These are phyloP conservation scores for Arctocebus calabarensis DNA, from an alignment of 2,797 vertebrate species.

Conservation along the genomic window DNA sequence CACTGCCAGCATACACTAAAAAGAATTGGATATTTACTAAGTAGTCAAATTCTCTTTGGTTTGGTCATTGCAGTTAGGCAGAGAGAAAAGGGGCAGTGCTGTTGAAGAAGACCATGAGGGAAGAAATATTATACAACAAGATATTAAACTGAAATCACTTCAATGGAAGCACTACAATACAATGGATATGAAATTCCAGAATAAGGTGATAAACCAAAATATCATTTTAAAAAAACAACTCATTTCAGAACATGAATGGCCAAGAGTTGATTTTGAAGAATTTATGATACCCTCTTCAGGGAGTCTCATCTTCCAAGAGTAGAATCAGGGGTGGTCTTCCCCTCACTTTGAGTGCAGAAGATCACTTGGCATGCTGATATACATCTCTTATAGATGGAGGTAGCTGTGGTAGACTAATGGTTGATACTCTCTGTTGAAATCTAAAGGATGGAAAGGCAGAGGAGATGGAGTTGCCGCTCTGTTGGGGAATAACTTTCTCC, in stretches of 20 bases:
- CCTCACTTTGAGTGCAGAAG: background rate
- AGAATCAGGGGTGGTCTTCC: background rate
- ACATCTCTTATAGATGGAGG: background rate
- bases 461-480: background rate
- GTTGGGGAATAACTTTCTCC: background rate
- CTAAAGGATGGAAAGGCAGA: background rate
- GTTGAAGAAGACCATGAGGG: background rate
- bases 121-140: background rate
- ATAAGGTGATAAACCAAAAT: background rate
- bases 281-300: background rate
- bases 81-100: background rate
- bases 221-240: background rate
- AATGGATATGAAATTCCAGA: conserved; percentile 11
- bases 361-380: background rate
- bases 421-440: background rate
- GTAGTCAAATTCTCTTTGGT: background rate
- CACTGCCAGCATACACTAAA: background rate
- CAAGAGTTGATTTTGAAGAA: background rate
- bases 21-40: conserved; percentile 7
- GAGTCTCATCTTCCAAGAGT: background rate
- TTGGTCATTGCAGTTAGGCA: background rate
- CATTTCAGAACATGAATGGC: background rate
- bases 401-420: background rate
- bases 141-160: background rate
- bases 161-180: background rate